A percentile compares a stretch with the other conserved stretches of the same genome.
Evolutionary conservation across 2,113 vertebrate genomes (phyloP).

Genomic region (Pseudorasbora parva): DNA sequence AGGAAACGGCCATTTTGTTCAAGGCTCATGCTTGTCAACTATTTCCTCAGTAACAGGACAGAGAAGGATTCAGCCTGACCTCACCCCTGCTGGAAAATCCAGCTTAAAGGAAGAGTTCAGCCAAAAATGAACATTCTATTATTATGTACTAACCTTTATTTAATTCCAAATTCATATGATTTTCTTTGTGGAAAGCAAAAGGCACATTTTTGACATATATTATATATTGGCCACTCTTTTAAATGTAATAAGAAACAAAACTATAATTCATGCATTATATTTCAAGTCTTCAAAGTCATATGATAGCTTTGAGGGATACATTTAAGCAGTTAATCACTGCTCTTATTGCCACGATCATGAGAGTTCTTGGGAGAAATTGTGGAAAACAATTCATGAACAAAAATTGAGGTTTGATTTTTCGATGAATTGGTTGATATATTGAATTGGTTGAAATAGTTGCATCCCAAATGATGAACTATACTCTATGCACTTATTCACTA

Average conservation of each 20-base stretch:
- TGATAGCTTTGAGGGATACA: not conserved
- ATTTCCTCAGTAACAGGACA: conserved; percentile 45
- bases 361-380: not conserved
- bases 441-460: no score
- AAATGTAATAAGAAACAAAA: not conserved
- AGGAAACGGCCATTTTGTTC: conserved; percentile 41
- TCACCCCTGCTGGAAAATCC: conserved; percentile 35
- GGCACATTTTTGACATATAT: not conserved
- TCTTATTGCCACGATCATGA: not conserved
- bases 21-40: conserved; percentile 47
- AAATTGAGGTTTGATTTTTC: not conserved
- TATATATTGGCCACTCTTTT: not conserved
- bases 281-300: not conserved
- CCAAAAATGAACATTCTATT: conserved; percentile 15
- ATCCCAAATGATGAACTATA: no score
- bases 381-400: not conserved
- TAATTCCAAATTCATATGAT: not conserved
- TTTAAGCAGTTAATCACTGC: not conserved
- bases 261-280: not conserved
- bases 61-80: conserved; percentile 30
- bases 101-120: conserved; percentile 1
- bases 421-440: not conserved
- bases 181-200: not conserved
- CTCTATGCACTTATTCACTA: no score
- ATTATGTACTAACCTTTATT: not conserved